Conservation (phyloP, 2,888 invertebrate genomes). For the Zelleria hepariella region DNA sequence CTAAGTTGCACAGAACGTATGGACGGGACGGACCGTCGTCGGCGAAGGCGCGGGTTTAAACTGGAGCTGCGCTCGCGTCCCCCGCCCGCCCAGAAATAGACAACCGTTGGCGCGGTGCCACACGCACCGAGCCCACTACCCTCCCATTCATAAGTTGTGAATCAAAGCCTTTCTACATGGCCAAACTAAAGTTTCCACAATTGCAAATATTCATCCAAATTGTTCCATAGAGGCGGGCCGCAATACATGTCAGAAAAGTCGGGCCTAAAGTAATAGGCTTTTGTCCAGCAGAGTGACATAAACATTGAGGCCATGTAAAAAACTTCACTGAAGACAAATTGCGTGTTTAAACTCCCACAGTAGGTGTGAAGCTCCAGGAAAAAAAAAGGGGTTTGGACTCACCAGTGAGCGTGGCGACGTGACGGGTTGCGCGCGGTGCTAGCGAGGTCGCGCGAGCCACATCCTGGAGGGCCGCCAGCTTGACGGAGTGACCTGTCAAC, state of each 20-base stretch:
- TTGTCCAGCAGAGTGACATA: no score
- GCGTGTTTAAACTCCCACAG: background rate
- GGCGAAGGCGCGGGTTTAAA: constrained; percentile 45
- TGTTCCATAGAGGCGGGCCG: background rate
- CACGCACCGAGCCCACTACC: constrained; percentile 25
- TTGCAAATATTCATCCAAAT: background rate
- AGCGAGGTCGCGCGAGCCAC: constrained; percentile 79
- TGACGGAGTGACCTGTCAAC: constrained; percentile 58
- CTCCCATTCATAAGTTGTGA: constrained; percentile 39
- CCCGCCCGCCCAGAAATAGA: constrained; percentile 61
- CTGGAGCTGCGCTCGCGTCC: constrained; percentile 53
- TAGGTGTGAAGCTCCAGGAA: background rate
- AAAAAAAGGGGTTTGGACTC: constrained; percentile 24
- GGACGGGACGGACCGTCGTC: constrained; percentile 17
- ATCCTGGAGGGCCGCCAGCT: constrained; percentile 87
- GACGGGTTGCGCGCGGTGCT: constrained; percentile 67
- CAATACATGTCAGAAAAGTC: no score
- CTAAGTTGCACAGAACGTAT: background rate
- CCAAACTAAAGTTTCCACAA: background rate
- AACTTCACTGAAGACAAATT: background rate
- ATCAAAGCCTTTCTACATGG: background rate
- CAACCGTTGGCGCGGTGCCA: constrained; percentile 47
- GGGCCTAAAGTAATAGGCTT: no score
- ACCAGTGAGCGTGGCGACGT: constrained; percentile 82
- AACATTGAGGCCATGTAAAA: no score